phyloP scores from a whole-genome alignment of 1,140 invertebrate genomes.

The Andricus grossulariae region DNA sequence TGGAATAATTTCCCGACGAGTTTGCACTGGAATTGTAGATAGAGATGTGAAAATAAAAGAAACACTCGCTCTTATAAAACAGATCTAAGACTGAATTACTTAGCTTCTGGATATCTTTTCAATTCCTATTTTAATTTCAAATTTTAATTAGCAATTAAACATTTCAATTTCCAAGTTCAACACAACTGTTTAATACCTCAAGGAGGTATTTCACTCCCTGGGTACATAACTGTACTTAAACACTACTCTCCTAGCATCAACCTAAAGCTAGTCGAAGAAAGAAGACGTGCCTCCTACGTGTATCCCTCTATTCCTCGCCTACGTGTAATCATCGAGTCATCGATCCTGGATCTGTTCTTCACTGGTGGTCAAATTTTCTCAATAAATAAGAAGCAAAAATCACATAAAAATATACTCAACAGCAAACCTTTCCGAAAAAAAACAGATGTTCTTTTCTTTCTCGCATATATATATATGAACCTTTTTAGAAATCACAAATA shows the following conservation, averaged over 20 bases:
- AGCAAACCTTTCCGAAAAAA: background rate
- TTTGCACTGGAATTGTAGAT: slow-evolving; percentile 18
- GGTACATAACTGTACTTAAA: slow-evolving; percentile 18
- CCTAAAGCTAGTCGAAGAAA: background rate
- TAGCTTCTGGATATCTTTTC: background rate
- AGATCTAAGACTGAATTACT: background rate
- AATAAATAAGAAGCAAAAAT: slow-evolving; percentile 7
- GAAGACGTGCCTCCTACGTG: slow-evolving; percentile 7
- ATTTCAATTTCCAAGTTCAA: background rate
- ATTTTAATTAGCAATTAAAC: background rate
- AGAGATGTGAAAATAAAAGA: slow-evolving; percentile 9
- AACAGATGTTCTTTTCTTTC: background rate
- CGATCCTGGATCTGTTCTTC: slow-evolving; percentile 24
- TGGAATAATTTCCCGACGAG: slow-evolving; percentile 67
- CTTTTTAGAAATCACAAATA: too few relatives aligned
- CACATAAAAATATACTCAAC: background rate
- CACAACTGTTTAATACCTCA: background rate
- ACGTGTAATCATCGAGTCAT: slow-evolving; percentile 17
- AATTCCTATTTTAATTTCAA: background rate
- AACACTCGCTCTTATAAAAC: background rate
- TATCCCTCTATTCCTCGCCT: slow-evolving; percentile 20
- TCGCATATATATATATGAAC: too few relatives aligned
- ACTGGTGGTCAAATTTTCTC: slow-evolving; percentile 29
- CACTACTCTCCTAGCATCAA: slow-evolving; percentile 18
- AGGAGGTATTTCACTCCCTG: background rate